Evolutionary conservation across 2,888 invertebrate species (phyloP), one percentile per base, ranked within the genome.

Genomic region (Odontothrips loti): DNA sequence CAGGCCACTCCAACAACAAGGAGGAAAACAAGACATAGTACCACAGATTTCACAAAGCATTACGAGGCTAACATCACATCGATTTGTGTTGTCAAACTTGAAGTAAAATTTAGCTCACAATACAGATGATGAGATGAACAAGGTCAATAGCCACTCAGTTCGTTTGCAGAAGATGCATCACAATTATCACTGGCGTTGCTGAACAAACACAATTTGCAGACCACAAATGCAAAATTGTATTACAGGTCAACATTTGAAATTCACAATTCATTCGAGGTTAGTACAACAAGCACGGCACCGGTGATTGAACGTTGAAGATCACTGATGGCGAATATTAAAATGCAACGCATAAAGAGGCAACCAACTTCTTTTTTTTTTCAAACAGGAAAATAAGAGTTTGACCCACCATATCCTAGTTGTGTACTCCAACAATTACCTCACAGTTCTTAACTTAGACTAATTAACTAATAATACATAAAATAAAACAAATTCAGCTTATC

Each of bases 401-500:
- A 75, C 27, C 68, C 23, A 11, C 27, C 68, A 75, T 27, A 75
- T 75, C 23, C 68, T 75, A 75, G 23, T 75, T 75, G 27, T 27
- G 68, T 75, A 75, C 23, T 75, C 68, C 68, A 75, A 75, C 68
- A 75, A 75, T 58, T 20, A 58, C 58, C 27, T 75, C 68, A 75
- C 68, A 75, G 68, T 75, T 75, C 68, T 23, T 23, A 75, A 75
- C 23, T 75, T 75, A 75, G 23, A 75, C 68, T 75, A 75, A 27
- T 6, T 11, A 75, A 75, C 68, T 75, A 23, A 75, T 27, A 27
- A n/a, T 75, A 75, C 68, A 75, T 11, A 75, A 27, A 75, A 75
- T 75, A 75, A 75, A 75, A 75, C 68, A 75, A 27, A 75, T 75
- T 75, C 68, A 75, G 68, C 23, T 75, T 75, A 27, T 75, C 68